Evolutionary conservation across 2,888 invertebrate genomes (phyloP).

Genomic region (Dasysyrphus albostriatus): DNA sequence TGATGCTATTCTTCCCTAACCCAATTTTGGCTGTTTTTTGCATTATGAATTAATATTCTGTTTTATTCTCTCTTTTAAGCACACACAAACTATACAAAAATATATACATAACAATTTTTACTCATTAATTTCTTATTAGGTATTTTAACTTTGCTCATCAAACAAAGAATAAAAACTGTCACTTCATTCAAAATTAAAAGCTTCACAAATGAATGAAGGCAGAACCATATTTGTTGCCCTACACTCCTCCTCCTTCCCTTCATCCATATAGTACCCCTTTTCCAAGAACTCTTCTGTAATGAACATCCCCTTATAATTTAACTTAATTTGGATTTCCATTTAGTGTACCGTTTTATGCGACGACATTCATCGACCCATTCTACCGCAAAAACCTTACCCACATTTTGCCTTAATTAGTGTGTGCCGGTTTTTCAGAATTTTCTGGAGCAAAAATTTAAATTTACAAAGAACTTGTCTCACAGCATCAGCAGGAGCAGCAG

Average conservation of each 20-base stretch:
- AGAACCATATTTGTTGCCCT: background rate
- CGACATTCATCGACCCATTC: constrained; percentile 45
- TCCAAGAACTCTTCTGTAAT: background rate
- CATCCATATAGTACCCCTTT: background rate
- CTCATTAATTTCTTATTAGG: constrained; percentile 32
- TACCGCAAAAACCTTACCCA: constrained; percentile 40
- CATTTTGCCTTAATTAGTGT: constrained; percentile 67
- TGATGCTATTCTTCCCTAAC: background rate
- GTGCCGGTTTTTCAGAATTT: constrained; percentile 38
- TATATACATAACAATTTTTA: constrained; percentile 8
- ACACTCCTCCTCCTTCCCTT: background rate
- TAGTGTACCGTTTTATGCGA: constrained; percentile 29
- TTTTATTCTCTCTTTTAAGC: constrained; percentile 1
- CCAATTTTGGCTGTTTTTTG: background rate
- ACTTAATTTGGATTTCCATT: constrained; percentile 55
- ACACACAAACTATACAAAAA: background rate
- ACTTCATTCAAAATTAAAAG: constrained; percentile 35
- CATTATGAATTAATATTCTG: background rate
- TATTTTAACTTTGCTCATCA: constrained; percentile 23
- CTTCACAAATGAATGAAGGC: background rate
- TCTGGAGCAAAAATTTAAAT: constrained; percentile 58
- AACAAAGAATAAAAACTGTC: constrained; percentile 27
- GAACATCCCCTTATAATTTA: constrained; percentile 48
- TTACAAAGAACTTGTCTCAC: constrained; percentile 58
- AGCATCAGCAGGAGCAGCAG: background rate